These are phyloP conservation scores for Ichneumoninae sp. DNA, from an alignment of 2,888 invertebrate species.

Conservation along the genomic window DNA sequence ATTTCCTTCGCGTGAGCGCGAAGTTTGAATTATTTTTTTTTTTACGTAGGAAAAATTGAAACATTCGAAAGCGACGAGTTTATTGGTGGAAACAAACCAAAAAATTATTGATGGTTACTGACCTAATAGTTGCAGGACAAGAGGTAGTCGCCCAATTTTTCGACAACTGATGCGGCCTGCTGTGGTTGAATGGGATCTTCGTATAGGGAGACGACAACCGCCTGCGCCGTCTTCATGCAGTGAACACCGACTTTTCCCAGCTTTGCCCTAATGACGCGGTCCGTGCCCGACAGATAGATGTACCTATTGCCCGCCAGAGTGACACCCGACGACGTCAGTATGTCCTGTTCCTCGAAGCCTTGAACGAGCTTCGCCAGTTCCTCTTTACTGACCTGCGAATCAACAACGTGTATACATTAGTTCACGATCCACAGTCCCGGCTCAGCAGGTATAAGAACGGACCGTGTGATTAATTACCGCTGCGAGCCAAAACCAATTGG, in stretches of 20 bases:
- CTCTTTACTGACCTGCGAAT: constrained; percentile 93
- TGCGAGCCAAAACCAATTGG: no score
- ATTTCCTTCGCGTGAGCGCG: no score
- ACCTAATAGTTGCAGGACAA: constrained; percentile 97
- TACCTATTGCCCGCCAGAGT: constrained; percentile 96
- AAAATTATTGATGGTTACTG: constrained; percentile 71
- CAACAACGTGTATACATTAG: neutral
- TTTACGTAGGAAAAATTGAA: neutral
- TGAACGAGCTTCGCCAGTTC: constrained; percentile 95
- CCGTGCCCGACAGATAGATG: constrained; percentile 97
- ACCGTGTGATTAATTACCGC: neutral
- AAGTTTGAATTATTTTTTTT: no score
- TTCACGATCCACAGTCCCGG: no score
- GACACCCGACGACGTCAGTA: constrained; percentile 95
- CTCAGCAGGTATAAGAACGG: no score
- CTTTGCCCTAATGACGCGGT: constrained; percentile 96
- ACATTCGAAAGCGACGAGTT: neutral
- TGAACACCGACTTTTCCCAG: constrained; percentile 97
- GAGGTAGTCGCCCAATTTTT: constrained; percentile 99
- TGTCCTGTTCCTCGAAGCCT: constrained; percentile 95
- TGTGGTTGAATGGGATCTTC: constrained; percentile 98
- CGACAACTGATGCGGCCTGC: constrained; percentile 98
- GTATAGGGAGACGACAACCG: constrained; percentile 96
- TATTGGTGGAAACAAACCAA: no score
- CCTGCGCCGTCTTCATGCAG: constrained; percentile 98